phyloP scores from a whole-genome alignment of 92 coral and sea anemone genomes.

The Anthopleura xanthogrammica region DNA sequence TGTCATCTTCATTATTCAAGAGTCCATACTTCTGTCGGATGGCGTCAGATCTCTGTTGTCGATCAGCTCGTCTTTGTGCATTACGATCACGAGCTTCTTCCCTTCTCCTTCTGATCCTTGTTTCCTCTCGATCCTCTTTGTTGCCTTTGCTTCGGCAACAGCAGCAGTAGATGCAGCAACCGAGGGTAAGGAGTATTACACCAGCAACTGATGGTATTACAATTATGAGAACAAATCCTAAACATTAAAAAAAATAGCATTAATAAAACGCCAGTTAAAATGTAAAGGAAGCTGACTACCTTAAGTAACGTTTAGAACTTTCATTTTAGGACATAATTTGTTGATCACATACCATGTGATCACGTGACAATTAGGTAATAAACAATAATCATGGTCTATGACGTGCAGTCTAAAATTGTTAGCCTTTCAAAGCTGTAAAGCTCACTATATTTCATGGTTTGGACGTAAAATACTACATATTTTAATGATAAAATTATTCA shows the following conservation, averaged over 20 bases:
- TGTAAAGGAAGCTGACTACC: too few relatives aligned
- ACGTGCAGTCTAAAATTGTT: too few relatives aligned
- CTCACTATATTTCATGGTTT: too few relatives aligned
- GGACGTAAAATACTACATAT: too few relatives aligned
- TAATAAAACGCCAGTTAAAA: neutral
- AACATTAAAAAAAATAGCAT: neutral
- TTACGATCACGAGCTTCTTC: conserved; percentile 67
- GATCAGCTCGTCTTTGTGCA: conserved; percentile 75
- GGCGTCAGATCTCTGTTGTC: conserved; percentile 80
- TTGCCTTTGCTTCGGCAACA: conserved; percentile 80
- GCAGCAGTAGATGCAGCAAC: conserved; percentile 92
- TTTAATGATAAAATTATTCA: too few relatives aligned
- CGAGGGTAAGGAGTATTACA: conserved; percentile 63
- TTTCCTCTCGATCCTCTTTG: conserved; percentile 55
- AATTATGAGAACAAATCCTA: conserved; percentile 80
- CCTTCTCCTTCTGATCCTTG: conserved; percentile 62
- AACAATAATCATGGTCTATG: too few relatives aligned
- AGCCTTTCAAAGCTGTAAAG: too few relatives aligned
- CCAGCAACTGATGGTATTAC: conserved; percentile 83
- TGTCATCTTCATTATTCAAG: conserved; percentile 75
- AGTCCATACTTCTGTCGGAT: conserved; percentile 93
- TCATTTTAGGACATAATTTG: too few relatives aligned
- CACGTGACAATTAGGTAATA: too few relatives aligned
- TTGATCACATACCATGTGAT: too few relatives aligned
- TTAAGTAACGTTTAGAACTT: too few relatives aligned